A percentile compares a stretch with the other conserved stretches of the same genome.
Evolutionary conservation across 1,140 invertebrate species (phyloP).

Genomic region (Metopolophium dirhodum): DNA sequence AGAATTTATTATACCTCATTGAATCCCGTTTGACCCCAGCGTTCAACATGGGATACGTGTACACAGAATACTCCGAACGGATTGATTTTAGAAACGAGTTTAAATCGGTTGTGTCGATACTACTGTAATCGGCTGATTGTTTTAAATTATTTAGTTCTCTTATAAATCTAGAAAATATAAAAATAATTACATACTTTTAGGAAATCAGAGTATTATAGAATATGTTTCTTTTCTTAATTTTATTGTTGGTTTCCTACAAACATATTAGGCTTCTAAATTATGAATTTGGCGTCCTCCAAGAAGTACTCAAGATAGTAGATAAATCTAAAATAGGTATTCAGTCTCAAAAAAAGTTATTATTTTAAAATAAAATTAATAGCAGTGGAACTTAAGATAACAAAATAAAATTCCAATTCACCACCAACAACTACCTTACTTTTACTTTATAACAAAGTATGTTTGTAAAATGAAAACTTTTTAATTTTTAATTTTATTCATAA

Average conservation of each 20-base stretch:
- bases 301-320: too few species aligned
- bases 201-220: neutral
- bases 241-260: neutral
- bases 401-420: too few species aligned
- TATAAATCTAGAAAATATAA: conserved; percentile 74
- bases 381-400: too few species aligned
- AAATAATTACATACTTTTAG: neutral
- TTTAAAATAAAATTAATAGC: too few species aligned
- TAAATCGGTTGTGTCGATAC: conserved; percentile 87
- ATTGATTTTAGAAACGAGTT: conserved; percentile 89
- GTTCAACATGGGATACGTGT: conserved; percentile 96
- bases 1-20: conserved; percentile 65
- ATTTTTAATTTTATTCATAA: too few species aligned
- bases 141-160: conserved; percentile 93
- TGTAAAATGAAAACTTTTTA: too few species aligned
- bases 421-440: too few species aligned
- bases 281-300: neutral
- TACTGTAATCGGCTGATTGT: conserved; percentile 96
- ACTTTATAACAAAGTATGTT: too few species aligned
- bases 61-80: conserved; percentile 92
- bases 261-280: neutral
- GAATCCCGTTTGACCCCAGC: conserved; percentile 90
- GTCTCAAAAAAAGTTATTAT: neutral
- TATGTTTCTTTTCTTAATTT: neutral
- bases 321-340: too few species aligned